Conservation (phyloP, 2,113 vertebrate genomes). For the Physeter macrocephalus region DNA sequence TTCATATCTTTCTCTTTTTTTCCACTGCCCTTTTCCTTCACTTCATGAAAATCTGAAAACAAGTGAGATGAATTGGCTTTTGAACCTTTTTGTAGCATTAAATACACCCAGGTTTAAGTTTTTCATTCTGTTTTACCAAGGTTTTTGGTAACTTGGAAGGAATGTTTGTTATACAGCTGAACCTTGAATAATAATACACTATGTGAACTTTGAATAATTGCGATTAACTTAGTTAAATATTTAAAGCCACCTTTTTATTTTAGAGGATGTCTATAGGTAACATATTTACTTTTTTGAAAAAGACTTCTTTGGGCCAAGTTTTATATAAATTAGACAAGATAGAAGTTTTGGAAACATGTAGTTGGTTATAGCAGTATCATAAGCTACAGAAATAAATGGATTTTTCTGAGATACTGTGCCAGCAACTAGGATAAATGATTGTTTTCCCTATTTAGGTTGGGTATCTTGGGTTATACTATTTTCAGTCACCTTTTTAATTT, state of each 20-base stretch:
- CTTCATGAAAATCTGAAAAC: constrained; percentile 8
- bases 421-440: neutral
- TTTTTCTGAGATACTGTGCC: neutral
- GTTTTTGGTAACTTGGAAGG: neutral
- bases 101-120: neutral
- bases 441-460: neutral
- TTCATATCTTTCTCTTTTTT: neutral
- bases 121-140: neutral
- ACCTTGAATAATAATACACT: neutral
- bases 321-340: neutral
- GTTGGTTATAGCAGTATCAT: neutral
- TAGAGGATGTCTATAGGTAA: neutral
- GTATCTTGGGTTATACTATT: neutral
- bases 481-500: neutral
- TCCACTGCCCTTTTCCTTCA: neutral
- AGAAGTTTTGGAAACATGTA: neutral
- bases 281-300: neutral
- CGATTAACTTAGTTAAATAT: neutral
- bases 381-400: neutral
- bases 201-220: neutral
- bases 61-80: neutral
- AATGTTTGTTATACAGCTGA: neutral
- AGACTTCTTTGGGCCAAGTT: neutral
- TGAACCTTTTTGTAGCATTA: neutral
- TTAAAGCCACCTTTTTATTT: neutral